Evolutionary conservation across 2,888 invertebrate genomes (phyloP).

Genomic region (Catotricha subobsoleta): DNA sequence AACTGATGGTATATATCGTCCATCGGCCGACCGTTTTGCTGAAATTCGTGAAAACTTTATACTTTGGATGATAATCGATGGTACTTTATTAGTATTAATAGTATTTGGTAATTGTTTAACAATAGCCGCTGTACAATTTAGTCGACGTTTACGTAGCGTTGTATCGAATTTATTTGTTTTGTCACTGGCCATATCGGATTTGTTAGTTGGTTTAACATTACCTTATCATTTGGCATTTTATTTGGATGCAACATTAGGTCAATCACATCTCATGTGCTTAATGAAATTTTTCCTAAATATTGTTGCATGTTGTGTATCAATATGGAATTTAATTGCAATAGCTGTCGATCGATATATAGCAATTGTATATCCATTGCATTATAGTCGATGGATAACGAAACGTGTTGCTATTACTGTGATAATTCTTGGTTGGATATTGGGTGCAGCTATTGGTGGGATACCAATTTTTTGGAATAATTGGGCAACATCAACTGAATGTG

Average conservation of each 20-base stretch:
- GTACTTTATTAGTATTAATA: slow-evolving; percentile 44
- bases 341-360: slow-evolving; percentile 66
- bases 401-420: slow-evolving; percentile 43
- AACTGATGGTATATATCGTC: slow-evolving; percentile 3
- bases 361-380: slow-evolving; percentile 60
- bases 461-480: slow-evolving; percentile 67
- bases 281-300: slow-evolving; percentile 55
- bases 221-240: slow-evolving; percentile 66
- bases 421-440: slow-evolving; percentile 45
- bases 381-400: slow-evolving; percentile 47
- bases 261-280: slow-evolving; percentile 43
- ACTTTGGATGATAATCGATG: slow-evolving; percentile 48
- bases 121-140: slow-evolving; percentile 51
- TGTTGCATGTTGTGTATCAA: slow-evolving; percentile 59
- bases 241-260: slow-evolving; percentile 39
- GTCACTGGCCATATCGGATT: slow-evolving; percentile 60
- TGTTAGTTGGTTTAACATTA: slow-evolving; percentile 56
- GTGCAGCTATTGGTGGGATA: slow-evolving; percentile 45
- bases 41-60: slow-evolving; percentile 11
- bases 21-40: slow-evolving; percentile 7
- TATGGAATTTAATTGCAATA: slow-evolving; percentile 59
- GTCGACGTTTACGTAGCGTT: slow-evolving; percentile 46
- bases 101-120: slow-evolving; percentile 58
- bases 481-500: slow-evolving; percentile 41
- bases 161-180: slow-evolving; percentile 63